Evolutionary conservation across 2,888 invertebrate genomes (phyloP).

Genomic region (Drosophila austrosaltans): DNA sequence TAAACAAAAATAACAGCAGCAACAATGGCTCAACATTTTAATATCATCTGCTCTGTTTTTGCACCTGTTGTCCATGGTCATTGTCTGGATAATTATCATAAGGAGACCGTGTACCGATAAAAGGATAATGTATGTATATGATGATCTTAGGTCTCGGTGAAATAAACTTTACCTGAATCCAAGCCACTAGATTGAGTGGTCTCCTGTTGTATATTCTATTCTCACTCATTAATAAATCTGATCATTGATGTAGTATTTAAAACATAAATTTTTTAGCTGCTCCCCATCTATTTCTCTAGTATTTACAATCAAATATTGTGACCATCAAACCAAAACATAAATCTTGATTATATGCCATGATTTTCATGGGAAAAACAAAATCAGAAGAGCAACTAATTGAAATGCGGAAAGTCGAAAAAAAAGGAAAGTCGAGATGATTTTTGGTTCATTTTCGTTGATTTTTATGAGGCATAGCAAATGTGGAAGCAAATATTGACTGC

Average conservation of each 20-base stretch:
- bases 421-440: constrained; percentile 27
- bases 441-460: constrained; percentile 21
- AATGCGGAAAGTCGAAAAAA: constrained; percentile 7
- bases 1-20: background rate
- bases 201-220: no score
- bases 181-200: no score
- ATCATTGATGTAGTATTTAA: background rate
- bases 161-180: no score
- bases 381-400: constrained; percentile 23
- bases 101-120: background rate
- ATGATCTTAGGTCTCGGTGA: background rate
- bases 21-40: constrained; percentile 2
- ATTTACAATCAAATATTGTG: background rate
- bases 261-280: background rate
- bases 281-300: background rate
- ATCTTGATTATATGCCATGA: constrained; percentile 15
- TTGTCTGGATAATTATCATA: background rate
- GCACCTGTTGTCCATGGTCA: constrained; percentile 3
- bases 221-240: no score
- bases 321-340: background rate
- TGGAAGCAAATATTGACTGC: constrained; percentile 32
- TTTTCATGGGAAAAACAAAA: constrained; percentile 50
- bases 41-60: background rate
- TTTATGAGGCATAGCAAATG: constrained; percentile 48
- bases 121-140: background rate